A percentile compares a stretch with the other conserved stretches of the same genome.
These are phyloP conservation scores for Pegoplata infirma DNA, from an alignment of 2,888 invertebrate species.

Conservation along the genomic window DNA sequence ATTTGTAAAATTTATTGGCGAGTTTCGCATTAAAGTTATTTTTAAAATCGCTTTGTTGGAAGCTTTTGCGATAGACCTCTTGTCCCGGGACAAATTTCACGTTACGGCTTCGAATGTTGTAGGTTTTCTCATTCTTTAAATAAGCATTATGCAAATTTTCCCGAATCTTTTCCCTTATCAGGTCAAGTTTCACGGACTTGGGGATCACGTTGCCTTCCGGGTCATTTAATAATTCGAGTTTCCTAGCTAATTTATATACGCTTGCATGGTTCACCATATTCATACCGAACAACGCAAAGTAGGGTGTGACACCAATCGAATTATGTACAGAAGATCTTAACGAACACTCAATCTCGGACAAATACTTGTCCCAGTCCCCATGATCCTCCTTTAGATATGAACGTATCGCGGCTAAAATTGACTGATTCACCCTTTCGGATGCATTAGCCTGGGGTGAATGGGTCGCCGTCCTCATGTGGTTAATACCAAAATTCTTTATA, in stretches of 20 bases:
- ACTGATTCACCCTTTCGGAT: constrained; percentile 69
- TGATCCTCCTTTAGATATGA: constrained; percentile 48
- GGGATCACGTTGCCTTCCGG: background rate
- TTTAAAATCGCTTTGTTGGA: background rate
- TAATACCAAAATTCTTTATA: background rate
- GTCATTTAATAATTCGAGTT: background rate
- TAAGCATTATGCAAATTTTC: too few relatives aligned
- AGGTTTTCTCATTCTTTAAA: too few relatives aligned
- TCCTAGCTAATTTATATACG: constrained; percentile 11
- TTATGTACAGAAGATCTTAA: constrained; percentile 34
- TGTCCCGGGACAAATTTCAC: background rate
- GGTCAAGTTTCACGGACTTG: too few relatives aligned
- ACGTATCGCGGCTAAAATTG: constrained; percentile 67
- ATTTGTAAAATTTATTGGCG: background rate
- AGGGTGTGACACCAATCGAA: constrained; percentile 46
- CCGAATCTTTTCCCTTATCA: too few relatives aligned
- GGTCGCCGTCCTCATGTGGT: background rate
- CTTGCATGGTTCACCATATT: constrained; percentile 31
- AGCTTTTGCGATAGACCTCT: background rate
- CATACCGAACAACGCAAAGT: constrained; percentile 43
- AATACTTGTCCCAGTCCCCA: constrained; percentile 43
- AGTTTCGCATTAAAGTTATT: background rate
- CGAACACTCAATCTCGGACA: constrained; percentile 50
- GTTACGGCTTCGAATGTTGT: too few relatives aligned
- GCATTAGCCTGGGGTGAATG: too few relatives aligned